These are phyloP conservation scores for Chelonia mydas DNA, from an alignment of 2,797 vertebrate genomes.

Conservation along the genomic window DNA sequence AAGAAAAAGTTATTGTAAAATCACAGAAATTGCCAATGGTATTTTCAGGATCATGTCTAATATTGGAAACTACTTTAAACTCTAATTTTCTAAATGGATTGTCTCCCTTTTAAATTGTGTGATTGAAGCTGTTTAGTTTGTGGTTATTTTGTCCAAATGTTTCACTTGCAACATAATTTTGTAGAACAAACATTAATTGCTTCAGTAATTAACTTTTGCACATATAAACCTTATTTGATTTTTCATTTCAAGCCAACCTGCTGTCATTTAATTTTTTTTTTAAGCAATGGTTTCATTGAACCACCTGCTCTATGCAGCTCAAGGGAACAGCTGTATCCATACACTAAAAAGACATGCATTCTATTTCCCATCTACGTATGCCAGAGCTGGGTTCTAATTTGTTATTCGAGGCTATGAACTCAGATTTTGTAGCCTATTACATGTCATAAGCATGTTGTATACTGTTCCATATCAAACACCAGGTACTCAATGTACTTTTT, in stretches of 20 bases:
- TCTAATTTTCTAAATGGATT: not conserved
- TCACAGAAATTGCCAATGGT: not conserved
- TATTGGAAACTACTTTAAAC: not conserved
- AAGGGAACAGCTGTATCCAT: slow-evolving; percentile 71
- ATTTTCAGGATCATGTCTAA: not conserved
- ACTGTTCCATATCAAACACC: slow-evolving; percentile 75
- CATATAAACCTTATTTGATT: slow-evolving; percentile 1
- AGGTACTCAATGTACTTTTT: slow-evolving; percentile 67
- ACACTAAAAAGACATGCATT: slow-evolving; percentile 47
- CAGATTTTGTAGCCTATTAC: slow-evolving; percentile 67
- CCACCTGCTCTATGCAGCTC: slow-evolving; percentile 75
- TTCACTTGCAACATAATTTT: slow-evolving; percentile 17
- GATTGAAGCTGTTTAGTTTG: not conserved
- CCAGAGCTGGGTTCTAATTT: slow-evolving; percentile 62
- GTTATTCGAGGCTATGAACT: slow-evolving; percentile 68
- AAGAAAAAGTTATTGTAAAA: not conserved
- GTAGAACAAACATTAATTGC: not conserved
- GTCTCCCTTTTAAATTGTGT: not conserved
- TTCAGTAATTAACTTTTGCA: not conserved
- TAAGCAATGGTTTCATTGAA: slow-evolving; percentile 48
- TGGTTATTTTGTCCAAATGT: not conserved
- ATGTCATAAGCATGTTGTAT: slow-evolving; percentile 72
- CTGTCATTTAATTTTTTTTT: slow-evolving; percentile 51
- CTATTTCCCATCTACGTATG: slow-evolving; percentile 64
- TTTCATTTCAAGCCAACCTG: slow-evolving; percentile 21